Evolutionary conservation across 2,888 invertebrate species (phyloP), one percentile per base, ranked within the genome.

Genomic region (Harmothoe impar): DNA sequence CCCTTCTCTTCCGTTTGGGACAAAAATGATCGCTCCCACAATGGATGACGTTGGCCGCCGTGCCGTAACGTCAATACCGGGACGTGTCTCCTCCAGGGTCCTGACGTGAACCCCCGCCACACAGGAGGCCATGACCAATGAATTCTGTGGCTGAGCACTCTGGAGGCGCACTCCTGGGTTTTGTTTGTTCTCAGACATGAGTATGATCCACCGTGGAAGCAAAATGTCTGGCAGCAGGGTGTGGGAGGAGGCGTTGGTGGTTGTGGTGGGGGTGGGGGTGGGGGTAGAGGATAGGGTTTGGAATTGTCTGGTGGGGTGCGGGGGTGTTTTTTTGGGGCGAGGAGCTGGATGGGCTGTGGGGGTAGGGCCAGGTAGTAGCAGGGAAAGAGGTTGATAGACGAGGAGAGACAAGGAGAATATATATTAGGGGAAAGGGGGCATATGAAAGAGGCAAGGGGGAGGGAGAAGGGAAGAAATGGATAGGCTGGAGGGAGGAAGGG

Each of bases 51-150:
- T 43, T 43, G 3, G 43, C 10, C 43, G 43, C 10, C 43, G 43
- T 62, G 20, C 62, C 62, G 20, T 62, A 62, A 20, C 62, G n/a
- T n/a, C 20, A 62, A 20, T 62, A 62, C 62, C 1, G 62, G 62
- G 20, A 62, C 20, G 23, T n/a, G n/a, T n/a, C n/a, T n/a, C n/a
- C n/a, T n/a, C n/a, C 23, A 62, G 20, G 23, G 62, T 3, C 62
- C 62, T 15, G 7, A 20, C n/a, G 23, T 62, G 62, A n/a, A 62
- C 54, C n/a, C 62, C 62, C 20, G 25, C 72, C 25, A 12, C 62
- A n/a, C 62, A 25, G 25, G 72, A 72, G 5, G n/a, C 72, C 72
- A 72, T 72, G 72, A 72, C 72, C 72, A 72, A 72, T 72, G 72
- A 72, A 72, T 72, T 72, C 72, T 29, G 72, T 29, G 7, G 25